A percentile compares a stretch with the other conserved stretches of the same genome.
phyloP scores from a whole-genome alignment of 2,797 vertebrate species.

The Macroramphosus scolopax region DNA sequence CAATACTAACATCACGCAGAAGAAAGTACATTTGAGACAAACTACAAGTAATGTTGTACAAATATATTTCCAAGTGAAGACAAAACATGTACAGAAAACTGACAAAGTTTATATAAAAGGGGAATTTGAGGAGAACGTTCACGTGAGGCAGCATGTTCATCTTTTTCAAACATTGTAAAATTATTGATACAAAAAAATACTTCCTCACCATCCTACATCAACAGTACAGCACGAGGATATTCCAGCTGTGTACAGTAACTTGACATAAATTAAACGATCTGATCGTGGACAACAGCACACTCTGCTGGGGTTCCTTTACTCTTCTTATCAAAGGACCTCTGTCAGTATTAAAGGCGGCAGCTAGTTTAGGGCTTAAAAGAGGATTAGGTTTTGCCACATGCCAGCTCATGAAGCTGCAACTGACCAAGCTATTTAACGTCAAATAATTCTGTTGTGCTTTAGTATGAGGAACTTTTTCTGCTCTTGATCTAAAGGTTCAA shows the following conservation, averaged over 20 bases:
- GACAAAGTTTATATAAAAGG: constrained; percentile 55
- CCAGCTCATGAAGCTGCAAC: no score
- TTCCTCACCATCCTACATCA: not conserved
- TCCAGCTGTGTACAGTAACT: not conserved
- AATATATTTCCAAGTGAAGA: constrained; percentile 45
- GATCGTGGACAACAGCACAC: no score
- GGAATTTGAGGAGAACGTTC: constrained; percentile 31
- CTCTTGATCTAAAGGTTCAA: no score
- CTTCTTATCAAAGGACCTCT: not conserved
- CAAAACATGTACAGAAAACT: constrained; percentile 42
- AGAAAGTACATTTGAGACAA: not conserved
- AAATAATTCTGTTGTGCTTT: no score
- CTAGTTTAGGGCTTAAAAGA: not conserved
- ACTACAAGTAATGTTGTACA: constrained; percentile 19
- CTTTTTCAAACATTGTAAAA: constrained; percentile 20
- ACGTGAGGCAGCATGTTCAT: constrained; percentile 15
- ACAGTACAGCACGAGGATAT: constrained; percentile 13
- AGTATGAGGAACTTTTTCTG: no score
- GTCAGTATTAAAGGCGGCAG: not conserved
- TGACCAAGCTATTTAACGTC: not conserved
- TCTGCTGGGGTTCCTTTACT: no score
- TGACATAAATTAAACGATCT: not conserved
- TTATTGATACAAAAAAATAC: constrained; percentile 18
- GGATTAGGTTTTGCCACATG: not conserved
- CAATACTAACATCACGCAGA: no score